Percentiles rank a stretch among this genome's conserved stretches.
phyloP scores from a whole-genome alignment of 2,888 invertebrate genomes.

The Mongoloraphidia duomilia region DNA sequence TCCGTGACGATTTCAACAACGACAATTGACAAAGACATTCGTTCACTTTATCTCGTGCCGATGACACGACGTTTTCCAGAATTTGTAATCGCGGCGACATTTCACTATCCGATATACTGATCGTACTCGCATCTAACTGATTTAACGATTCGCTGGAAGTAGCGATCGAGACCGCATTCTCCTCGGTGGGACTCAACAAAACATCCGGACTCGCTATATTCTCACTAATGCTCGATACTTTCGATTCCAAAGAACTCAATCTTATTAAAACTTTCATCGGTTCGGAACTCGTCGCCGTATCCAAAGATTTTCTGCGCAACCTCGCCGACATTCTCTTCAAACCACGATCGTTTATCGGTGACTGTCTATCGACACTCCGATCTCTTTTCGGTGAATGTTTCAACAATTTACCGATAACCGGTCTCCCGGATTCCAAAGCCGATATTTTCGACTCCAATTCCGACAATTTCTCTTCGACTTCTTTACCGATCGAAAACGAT shows the following conservation, averaged over 20 bases:
- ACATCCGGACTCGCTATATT: conserved; percentile 28
- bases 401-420: conserved; percentile 6
- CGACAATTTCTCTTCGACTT: conserved; percentile 71
- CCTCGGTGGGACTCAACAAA: conserved; percentile 12
- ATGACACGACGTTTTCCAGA: conserved; percentile 44
- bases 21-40: conserved; percentile 51
- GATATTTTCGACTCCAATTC: conserved; percentile 66
- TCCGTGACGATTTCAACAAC: conserved; percentile 44
- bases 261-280: conserved; percentile 68
- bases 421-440: conserved; percentile 40
- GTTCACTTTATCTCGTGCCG: conserved; percentile 50
- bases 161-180: conserved; percentile 16
- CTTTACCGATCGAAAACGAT: conserved; percentile 64
- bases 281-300: conserved; percentile 63
- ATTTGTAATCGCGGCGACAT: conserved; percentile 40
- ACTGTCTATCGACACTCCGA: conserved; percentile 27
- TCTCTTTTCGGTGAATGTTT: conserved; percentile 33
- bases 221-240: conserved; percentile 30
- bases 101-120: conserved; percentile 6
- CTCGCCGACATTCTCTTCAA: conserved; percentile 39
- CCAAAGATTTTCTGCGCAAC: conserved; percentile 58
- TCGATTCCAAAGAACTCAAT: conserved; percentile 61
- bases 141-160: conserved; percentile 44
- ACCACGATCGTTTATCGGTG: conserved; percentile 33
- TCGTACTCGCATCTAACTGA: conserved; percentile 25